Evolutionary conservation across 1,140 invertebrate species (phyloP), one percentile per base, ranked within the genome.

Genomic region (Bombus pascuorum): DNA sequence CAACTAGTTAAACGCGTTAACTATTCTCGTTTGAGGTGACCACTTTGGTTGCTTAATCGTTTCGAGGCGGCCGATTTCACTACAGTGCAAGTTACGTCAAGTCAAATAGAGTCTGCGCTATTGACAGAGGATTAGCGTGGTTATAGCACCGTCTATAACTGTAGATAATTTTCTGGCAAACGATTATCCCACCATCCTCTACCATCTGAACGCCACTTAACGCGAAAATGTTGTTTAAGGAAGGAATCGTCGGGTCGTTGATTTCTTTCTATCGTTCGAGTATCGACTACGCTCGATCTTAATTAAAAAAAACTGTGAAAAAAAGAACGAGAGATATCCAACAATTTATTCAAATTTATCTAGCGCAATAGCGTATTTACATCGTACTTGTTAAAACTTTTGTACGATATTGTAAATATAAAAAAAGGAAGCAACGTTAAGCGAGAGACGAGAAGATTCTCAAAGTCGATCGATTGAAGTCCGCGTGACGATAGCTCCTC

Each of bases 21-120:
- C 81, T 83, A 22, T 83, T 78, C 81, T 70, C 65, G 39, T 83
- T 66, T 39, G 66, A 75, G 62, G 34, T 77, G 81, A 77, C 74
- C 81, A 77, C 81, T 83, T 83, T 59, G 81, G 81, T 83, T 76
- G 81, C 81, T 83, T 83, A 83, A 83, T 83, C 81, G 74, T 44
- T 77, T 70, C 62, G 81, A 42, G 34, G 47, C 53, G 47, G 74
- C 10, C 37, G 74, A 70, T 83, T 78, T 78, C 81, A 34, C 65
- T 28, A 44, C 6, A 28, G 44, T 53, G 73, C 81, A 66, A 83
- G 62, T 83, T 78, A 70, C 74, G 70, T 66, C 74, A 77, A 77
- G 62, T 70, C 37, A 68, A 77, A 77, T 47, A 57, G 10, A 47
- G 44, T 32, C 22, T 12, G 32, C 28, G 22, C 10, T 83, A 83